These are phyloP conservation scores for Ecliptopera silaceata DNA, from an alignment of 2,888 invertebrate genomes.

Conservation along the genomic window DNA sequence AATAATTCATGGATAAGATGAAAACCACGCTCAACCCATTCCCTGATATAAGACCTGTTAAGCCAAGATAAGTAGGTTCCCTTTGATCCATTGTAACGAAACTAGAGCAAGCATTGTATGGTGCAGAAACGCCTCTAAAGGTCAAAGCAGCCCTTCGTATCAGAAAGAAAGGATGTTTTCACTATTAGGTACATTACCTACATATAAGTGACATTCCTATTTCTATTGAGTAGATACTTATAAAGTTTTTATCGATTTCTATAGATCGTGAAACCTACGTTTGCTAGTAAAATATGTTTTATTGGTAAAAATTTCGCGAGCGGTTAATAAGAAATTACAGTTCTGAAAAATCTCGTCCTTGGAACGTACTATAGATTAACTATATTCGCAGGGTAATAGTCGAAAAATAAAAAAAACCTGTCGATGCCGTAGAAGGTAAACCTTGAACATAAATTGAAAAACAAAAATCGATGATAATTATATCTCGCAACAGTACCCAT, in stretches of 20 bases:
- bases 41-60: conserved; percentile 4
- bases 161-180: background rate
- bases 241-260: too few relatives aligned
- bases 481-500: conserved; percentile 13
- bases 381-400: background rate
- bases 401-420: background rate
- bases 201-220: too few relatives aligned
- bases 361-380: background rate
- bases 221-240: too few relatives aligned
- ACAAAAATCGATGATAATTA: conserved; percentile 4
- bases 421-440: background rate
- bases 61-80: background rate
- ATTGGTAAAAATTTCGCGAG: background rate
- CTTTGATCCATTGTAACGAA: conserved; percentile 13
- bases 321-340: background rate
- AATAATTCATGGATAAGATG: background rate
- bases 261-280: too few relatives aligned
- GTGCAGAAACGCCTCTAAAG: background rate
- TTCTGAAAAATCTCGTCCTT: background rate
- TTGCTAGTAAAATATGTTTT: too few relatives aligned
- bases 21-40: background rate
- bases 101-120: conserved; percentile 13
- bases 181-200: background rate
- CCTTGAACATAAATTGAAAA: conserved; percentile 6
- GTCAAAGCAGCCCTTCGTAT: conserved; percentile 5